Evolutionary conservation across 2,888 invertebrate genomes (phyloP), one percentile per base, ranked within the genome.

Genomic region (Scaptomyza flava): DNA sequence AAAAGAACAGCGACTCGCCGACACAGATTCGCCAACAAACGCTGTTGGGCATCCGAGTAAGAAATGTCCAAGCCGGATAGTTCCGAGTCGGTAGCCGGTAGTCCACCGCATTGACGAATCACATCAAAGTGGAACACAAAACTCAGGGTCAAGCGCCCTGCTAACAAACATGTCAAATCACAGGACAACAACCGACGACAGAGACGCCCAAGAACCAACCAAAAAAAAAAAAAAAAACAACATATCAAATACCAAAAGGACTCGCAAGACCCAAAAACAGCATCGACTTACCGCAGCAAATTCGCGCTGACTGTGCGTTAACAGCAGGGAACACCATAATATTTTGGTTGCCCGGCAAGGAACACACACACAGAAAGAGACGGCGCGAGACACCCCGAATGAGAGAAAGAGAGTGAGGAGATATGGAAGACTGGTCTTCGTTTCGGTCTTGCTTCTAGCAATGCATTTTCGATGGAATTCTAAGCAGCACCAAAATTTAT

Each of bases 101-200:
- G 87, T 88, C 74, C 85, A 89, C 90, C 91, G 79, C 90, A 90
- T 77, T 89, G 90, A 89, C 89, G 89, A 89, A 90, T 89, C 83
- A 81, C 79, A 90, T 89, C 90, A 89, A 89, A 89, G 90, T 89
- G 90, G 80, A 89, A 89, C 90, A 86, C 74, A 51, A 53, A 63
- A 63, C 51, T 61, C 70, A 57, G 60, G 63, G 69, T 81, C 84
- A 87, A 72, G 84, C 75, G 56, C 57, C 75, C 76, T 71, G 87
- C 84, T 77, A 83, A 89, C 73, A 85, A 75, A 87, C 81, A 84
- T 88, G 84, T 88, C 89, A 85, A 86, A 75, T 71, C 81, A 73
- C 38, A 59, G 51, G 56, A 68, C 34, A 83, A 66, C 81, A 77
- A 57, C 64, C 87, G 87, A 76, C 77, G 84, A 86, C 87, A 79